Base-by-base conservation (phyloP, 2,888 invertebrate species). In the Augochlorella aurata region DNA sequence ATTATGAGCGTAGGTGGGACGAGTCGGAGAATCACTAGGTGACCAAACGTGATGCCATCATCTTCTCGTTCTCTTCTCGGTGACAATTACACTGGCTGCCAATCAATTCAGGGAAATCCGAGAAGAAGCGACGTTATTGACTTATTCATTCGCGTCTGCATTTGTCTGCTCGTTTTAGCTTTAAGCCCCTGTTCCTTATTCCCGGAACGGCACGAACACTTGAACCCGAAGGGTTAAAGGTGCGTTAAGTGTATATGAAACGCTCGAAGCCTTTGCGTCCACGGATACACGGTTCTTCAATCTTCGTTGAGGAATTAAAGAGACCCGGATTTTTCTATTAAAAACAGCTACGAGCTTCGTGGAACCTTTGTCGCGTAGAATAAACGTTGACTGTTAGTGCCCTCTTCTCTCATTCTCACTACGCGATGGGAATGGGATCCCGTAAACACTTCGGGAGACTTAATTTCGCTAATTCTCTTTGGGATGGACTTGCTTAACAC, bases 1-100 rank as follows among this genome's bases (percentile, higher is more conserved):
- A 89, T 89, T 86, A 77, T 79, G 85, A 80, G 83, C 83, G 86
- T 89, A 81, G 89, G 88, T 84, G 83, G 85, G 83, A 49, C 61
- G 67, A 79, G 74, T 76, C 74, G 68, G 38, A 38, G 38, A 61
- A 16, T 72, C 76, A 80, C 79, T 85, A 83, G 81, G 78, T 87
- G 83, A 82, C 75, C 67, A 58, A 77, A 66, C 69, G 67, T 70
- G 73, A 67, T 80, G 82, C 49, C 77, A 75, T 80, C 63, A 72
- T 85, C 77, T 47, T 44, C 47, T 67, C 63, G 74, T 81, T 74
- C 68, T 58, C 70, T 69, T 61, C 58, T 14, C 58, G 58, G 68
- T 66, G 75, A 84, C 85, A 71, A 84, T 85, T 77, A 82, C 82
- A 82, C 75, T 75, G 81, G 29, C 84, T 65, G 75, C 45, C 82